These are phyloP conservation scores for Bovichtus variegatus DNA, from an alignment of 2,797 vertebrate genomes.

Conservation along the genomic window DNA sequence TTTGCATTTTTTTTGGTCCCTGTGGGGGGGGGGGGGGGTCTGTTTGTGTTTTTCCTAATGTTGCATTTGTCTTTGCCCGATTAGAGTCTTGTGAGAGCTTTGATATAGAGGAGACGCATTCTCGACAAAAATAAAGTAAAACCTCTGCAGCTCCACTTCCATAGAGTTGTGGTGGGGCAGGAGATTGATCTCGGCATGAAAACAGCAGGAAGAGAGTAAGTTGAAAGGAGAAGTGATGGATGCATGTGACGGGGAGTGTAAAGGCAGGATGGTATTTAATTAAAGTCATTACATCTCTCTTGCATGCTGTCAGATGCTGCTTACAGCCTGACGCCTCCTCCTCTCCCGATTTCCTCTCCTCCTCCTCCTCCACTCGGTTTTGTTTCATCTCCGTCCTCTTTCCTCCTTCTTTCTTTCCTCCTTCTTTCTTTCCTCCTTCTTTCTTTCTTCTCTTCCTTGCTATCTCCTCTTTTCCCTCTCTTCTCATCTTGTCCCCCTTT, in stretches of 20 bases:
- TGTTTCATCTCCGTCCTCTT: not conserved
- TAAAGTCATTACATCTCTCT: slow-evolving; percentile 47
- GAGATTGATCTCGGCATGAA: slow-evolving; percentile 7
- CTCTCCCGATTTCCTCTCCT: not conserved
- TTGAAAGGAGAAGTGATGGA: slow-evolving; percentile 3
- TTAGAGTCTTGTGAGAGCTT: slow-evolving; percentile 13
- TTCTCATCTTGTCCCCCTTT: not conserved
- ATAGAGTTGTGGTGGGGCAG: not conserved
- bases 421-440: not conserved
- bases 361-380: not conserved
- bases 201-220: not conserved
- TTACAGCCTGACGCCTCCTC: slow-evolving; percentile 1
- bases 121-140: slow-evolving; percentile 23
- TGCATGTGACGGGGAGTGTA: slow-evolving; percentile 13
- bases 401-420: not conserved
- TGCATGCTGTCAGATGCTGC: slow-evolving; percentile 24
- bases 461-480: too few species aligned
- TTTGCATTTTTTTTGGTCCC: not conserved
- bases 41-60: not conserved
- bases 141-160: not conserved
- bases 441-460: too few species aligned
- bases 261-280: slow-evolving; percentile 49
- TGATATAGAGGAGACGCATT: not conserved
- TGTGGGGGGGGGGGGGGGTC: too few species aligned
- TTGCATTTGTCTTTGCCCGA: not conserved